A percentile compares a stretch with the other conserved stretches of the same genome.
phyloP scores from a whole-genome alignment of 2,113 vertebrate species.

The Silurus asotus region DNA sequence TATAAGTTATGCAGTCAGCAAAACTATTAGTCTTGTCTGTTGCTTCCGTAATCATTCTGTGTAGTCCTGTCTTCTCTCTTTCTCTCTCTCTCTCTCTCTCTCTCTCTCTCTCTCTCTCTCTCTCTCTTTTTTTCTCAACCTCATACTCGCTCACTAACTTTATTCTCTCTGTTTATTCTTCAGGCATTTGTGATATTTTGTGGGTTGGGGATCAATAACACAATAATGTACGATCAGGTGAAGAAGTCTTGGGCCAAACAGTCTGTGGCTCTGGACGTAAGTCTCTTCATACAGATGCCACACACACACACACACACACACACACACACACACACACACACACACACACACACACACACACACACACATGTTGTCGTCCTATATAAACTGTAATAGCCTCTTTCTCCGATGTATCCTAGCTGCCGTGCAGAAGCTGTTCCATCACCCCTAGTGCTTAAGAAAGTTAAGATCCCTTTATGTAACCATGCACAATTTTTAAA shows the following conservation, averaged over 20 bases:
- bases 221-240: slow-evolving; percentile 99
- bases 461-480: background rate
- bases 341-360: background rate
- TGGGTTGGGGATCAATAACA: slow-evolving; percentile 98
- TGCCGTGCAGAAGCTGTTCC: background rate
- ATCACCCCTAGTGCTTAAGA: background rate
- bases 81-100: slow-evolving; percentile 7
- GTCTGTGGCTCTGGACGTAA: slow-evolving; percentile 96
- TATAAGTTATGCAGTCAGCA: slow-evolving; percentile 56
- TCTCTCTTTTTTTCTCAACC: background rate
- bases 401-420: slow-evolving; percentile 37
- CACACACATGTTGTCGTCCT: background rate
- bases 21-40: background rate
- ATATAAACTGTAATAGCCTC: background rate
- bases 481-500: background rate
- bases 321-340: background rate
- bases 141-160: slow-evolving; percentile 19
- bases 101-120: slow-evolving; percentile 55
- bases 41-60: background rate
- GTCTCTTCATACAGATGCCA: slow-evolving; percentile 52
- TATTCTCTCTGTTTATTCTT: slow-evolving; percentile 54
- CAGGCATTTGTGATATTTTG: slow-evolving; percentile 99
- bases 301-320: background rate
- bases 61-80: background rate
- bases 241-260: slow-evolving; percentile 99